Evolutionary conservation across 1,140 invertebrate genomes (phyloP).

Genomic region (Tetramorium simillimum): DNA sequence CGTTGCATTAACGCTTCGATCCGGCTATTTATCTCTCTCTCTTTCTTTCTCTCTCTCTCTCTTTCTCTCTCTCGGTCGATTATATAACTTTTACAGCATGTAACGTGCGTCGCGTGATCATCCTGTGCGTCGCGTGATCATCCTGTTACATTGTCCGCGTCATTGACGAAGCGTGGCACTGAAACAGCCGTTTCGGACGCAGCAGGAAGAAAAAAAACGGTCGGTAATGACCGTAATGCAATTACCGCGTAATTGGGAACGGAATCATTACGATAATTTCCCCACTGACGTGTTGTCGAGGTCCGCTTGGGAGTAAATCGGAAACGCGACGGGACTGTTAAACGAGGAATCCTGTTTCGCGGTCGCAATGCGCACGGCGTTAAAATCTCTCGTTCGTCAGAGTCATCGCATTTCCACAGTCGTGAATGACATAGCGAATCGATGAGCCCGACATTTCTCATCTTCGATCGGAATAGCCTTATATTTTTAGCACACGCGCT

Average conservation of each 20-base stretch:
- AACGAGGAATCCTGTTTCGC: not conserved
- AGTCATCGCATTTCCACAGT: not conserved
- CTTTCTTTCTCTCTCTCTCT: not conserved
- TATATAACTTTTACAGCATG: constrained; percentile 34
- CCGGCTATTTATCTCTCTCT: not conserved
- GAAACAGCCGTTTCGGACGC: constrained; percentile 5
- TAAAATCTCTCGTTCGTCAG: constrained; percentile 34
- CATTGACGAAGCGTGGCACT: constrained; percentile 28
- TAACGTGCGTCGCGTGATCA: constrained; percentile 33
- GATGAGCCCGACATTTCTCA: not conserved
- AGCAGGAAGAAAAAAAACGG: not conserved
- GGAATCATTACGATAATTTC: not conserved
- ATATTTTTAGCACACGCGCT: not conserved
- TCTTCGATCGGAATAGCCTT: not conserved
- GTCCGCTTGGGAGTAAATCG: not conserved
- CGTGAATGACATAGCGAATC: not conserved
- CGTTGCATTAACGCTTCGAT: constrained; percentile 15
- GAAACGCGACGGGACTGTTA: not conserved
- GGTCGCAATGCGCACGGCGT: not conserved
- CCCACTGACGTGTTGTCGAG: not conserved
- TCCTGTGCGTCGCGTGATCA: constrained; percentile 29
- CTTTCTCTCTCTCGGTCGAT: not conserved
- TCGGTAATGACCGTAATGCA: constrained; percentile 4
- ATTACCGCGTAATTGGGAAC: constrained; percentile 45
- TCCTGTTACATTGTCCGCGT: constrained; percentile 33